These are phyloP conservation scores for Pocillopora meandrina DNA, from an alignment of 92 coral and sea anemone species.

Conservation along the genomic window DNA sequence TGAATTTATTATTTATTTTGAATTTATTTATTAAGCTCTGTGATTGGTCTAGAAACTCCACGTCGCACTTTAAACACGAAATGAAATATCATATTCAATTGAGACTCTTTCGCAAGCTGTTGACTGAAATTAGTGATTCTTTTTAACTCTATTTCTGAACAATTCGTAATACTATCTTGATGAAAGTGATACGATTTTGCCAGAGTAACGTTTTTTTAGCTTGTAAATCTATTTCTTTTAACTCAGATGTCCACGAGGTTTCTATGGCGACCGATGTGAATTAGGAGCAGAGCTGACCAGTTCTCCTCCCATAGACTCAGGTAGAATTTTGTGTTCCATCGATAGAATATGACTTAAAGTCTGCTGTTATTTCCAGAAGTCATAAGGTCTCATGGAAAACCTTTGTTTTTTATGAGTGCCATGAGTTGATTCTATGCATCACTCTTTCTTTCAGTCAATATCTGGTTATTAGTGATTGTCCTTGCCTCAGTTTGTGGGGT, in stretches of 20 bases:
- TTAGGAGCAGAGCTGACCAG: neutral
- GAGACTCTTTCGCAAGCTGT: too few species aligned
- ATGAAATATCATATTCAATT: too few species aligned
- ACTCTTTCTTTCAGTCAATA: neutral
- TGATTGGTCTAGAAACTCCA: too few species aligned
- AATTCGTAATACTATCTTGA: too few species aligned
- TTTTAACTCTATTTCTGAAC: too few species aligned
- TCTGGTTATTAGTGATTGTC: neutral
- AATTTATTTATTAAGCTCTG: too few species aligned
- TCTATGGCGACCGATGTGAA: conserved; percentile 59
- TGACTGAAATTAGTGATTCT: too few species aligned
- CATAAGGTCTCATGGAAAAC: too few species aligned
- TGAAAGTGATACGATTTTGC: neutral
- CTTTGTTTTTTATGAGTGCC: too few species aligned
- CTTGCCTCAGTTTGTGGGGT: conserved; percentile 19
- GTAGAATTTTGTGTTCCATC: neutral
- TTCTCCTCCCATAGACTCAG: neutral
- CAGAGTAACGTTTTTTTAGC: neutral
- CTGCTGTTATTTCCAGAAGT: too few species aligned
- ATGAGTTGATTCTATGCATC: neutral
- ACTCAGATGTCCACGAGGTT: conserved; percentile 53
- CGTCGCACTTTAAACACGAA: too few species aligned
- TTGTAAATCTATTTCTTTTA: neutral
- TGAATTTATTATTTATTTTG: too few species aligned
- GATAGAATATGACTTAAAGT: neutral